Evolutionary conservation across 2,888 invertebrate species (phyloP).

Genomic region (Dione vanillae): DNA sequence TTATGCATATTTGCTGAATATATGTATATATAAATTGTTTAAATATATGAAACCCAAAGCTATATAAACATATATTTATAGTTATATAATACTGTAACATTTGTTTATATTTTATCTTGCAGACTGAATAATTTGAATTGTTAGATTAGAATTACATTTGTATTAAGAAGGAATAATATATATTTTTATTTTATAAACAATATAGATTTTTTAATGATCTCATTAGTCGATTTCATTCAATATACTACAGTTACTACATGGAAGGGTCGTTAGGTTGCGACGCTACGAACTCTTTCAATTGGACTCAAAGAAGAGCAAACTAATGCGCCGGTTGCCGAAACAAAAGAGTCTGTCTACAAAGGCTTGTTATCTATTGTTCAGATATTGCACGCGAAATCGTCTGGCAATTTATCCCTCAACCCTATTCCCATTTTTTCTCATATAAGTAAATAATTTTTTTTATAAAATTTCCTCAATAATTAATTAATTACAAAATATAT

Average conservation of each 20-base stretch:
- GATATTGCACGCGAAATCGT: conserved; percentile 35
- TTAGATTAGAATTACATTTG: background rate
- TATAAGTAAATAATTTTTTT: background rate
- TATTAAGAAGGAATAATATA: no score
- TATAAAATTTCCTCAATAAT: background rate
- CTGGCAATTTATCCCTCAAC: conserved; percentile 30
- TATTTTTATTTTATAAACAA: background rate
- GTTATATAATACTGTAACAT: background rate
- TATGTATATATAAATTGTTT: conserved; percentile 14
- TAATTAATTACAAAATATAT: background rate
- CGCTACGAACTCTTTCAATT: conserved; percentile 27
- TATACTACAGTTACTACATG: background rate
- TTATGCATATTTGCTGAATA: conserved; percentile 12
- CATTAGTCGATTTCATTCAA: background rate
- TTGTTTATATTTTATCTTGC: background rate
- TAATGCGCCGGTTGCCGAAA: conserved; percentile 28
- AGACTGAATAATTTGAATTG: background rate
- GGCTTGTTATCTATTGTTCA: conserved; percentile 34
- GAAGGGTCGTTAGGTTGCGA: conserved; percentile 16
- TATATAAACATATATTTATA: background rate
- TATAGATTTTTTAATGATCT: background rate
- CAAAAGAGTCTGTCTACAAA: conserved; percentile 35
- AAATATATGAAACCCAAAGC: background rate
- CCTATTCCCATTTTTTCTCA: background rate
- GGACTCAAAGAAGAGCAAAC: conserved; percentile 25